Conservation (phyloP, 2,797 vertebrate species). For the Peromyscus nudipes region DNA sequence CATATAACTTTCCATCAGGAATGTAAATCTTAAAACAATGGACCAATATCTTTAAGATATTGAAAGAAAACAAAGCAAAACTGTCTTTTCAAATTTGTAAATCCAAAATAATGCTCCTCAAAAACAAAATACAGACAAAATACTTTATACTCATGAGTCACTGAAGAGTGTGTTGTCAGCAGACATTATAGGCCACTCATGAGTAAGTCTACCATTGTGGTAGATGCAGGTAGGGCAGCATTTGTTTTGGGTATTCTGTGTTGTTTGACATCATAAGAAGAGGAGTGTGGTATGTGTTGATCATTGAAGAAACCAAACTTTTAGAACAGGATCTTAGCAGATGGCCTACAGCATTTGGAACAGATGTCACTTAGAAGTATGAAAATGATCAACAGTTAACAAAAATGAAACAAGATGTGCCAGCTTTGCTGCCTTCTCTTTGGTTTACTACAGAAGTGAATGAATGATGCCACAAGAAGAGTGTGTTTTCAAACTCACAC, state of each 20-base stretch:
- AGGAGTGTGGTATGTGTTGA: background rate
- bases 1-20: background rate
- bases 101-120: background rate
- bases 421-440: background rate
- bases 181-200: background rate
- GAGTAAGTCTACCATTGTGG: background rate
- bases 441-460: background rate
- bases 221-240: background rate
- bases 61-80: background rate
- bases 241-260: background rate
- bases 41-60: background rate
- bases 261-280: slow-evolving; percentile 4
- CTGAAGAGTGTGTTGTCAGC: background rate
- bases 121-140: slow-evolving; percentile 48
- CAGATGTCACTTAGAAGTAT: background rate
- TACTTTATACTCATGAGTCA: background rate
- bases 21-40: background rate
- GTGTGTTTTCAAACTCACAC: background rate
- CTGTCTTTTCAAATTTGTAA: background rate
- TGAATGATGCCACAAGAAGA: background rate
- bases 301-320: background rate
- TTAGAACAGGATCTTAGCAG: background rate
- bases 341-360: background rate
- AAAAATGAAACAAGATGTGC: background rate
- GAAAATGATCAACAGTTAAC: background rate